These are phyloP conservation scores for Limnephilus lunatus DNA, from an alignment of 2,888 invertebrate genomes.

Conservation along the genomic window DNA sequence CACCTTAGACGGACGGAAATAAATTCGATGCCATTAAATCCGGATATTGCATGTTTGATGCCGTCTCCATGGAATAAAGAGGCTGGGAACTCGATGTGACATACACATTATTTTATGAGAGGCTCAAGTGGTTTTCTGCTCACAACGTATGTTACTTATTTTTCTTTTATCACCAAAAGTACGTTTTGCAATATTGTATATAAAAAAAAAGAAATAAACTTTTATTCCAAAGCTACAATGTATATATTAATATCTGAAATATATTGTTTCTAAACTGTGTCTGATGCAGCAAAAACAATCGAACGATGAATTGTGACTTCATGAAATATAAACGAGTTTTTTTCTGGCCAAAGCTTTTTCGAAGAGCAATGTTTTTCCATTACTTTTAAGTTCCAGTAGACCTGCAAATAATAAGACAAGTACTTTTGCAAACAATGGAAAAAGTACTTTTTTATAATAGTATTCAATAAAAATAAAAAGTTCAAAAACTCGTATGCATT, in stretches of 20 bases:
- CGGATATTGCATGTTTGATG: neutral
- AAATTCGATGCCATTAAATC: neutral
- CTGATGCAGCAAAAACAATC: no score
- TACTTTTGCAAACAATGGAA: neutral
- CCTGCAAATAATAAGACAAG: no score
- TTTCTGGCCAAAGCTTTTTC: no score
- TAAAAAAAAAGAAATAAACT: neutral
- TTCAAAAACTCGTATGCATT: no score
- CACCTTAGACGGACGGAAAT: neutral
- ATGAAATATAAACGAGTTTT: neutral
- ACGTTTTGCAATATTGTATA: neutral
- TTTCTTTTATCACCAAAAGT: neutral
- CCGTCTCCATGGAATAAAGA: neutral
- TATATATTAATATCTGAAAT: neutral
- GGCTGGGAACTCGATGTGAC: neutral
- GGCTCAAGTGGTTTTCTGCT: neutral
- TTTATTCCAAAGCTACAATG: neutral
- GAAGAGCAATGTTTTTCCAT: no score
- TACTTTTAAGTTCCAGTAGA: no score
- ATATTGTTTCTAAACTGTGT: neutral
- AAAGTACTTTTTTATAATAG: no score
- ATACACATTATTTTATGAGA: neutral
- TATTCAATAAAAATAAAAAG: no score
- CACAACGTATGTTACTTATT: neutral
- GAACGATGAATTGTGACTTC: neutral